Evolutionary conservation across 2,113 vertebrate species (phyloP).

Genomic region (Murina feae): DNA sequence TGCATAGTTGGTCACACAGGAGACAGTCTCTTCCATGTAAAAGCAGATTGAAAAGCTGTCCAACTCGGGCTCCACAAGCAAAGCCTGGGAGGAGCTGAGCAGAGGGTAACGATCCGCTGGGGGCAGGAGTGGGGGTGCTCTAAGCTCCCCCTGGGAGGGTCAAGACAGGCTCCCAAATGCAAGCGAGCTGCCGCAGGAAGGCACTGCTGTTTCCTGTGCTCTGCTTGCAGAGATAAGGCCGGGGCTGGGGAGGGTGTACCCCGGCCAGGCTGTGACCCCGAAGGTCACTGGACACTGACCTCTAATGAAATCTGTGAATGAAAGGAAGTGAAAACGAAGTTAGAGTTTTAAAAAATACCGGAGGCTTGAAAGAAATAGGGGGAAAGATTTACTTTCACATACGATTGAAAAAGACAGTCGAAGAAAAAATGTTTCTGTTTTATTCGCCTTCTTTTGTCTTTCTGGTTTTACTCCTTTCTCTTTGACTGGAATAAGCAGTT

Average conservation of each 20-base stretch:
- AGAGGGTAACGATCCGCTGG: neutral
- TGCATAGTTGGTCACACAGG: neutral
- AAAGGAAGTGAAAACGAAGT: slow-evolving; percentile 72
- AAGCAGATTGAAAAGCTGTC: neutral
- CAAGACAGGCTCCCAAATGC: neutral
- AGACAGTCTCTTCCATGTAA: neutral
- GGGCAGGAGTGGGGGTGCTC: too few species aligned
- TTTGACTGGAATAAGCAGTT: neutral
- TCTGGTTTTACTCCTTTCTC: slow-evolving; percentile 1
- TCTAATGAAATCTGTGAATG: slow-evolving; percentile 66
- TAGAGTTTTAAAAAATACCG: slow-evolving; percentile 50
- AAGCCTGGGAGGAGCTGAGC: neutral
- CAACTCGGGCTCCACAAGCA: neutral
- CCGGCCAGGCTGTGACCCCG: slow-evolving; percentile 64
- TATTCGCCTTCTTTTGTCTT: neutral
- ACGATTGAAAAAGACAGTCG: neutral
- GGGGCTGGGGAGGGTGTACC: slow-evolving; percentile 36
- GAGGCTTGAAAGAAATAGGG: slow-evolving; percentile 32
- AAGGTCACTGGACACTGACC: slow-evolving; percentile 60
- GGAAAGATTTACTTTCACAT: slow-evolving; percentile 38
- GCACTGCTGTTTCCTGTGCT: slow-evolving; percentile 70
- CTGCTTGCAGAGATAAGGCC: slow-evolving; percentile 78
- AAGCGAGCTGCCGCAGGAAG: slow-evolving; percentile 72
- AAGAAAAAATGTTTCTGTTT: neutral
- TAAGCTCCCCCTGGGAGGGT: neutral